Conservation (phyloP, 2,113 vertebrate genomes). For the Bos indicus region DNA sequence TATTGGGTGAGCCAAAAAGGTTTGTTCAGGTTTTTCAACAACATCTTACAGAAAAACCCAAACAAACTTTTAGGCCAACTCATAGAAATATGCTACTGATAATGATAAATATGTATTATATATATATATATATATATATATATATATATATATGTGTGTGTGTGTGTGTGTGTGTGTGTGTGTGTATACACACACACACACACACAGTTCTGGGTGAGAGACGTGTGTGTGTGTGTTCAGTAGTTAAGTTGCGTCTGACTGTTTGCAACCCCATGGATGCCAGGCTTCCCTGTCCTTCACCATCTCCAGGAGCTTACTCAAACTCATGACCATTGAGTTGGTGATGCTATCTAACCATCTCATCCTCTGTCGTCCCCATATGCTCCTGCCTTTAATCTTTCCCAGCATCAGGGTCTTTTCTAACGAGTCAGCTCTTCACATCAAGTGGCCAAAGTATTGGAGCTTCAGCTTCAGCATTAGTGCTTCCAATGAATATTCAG, state of each 20-base stretch:
- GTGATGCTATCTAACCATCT: background rate
- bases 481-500: background rate
- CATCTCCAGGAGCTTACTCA: background rate
- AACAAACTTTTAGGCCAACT: background rate
- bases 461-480: background rate
- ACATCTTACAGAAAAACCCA: background rate
- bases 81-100: background rate
- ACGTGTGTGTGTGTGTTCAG: background rate
- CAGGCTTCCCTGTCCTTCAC: background rate
- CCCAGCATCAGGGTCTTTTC: background rate
- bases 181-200: too few relatives aligned
- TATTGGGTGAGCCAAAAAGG: background rate
- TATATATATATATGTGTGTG: too few relatives aligned
- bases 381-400: background rate
- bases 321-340: background rate
- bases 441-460: too few relatives aligned
- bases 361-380: background rate
- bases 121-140: too few relatives aligned
- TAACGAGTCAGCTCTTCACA: background rate
- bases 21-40: background rate
- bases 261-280: background rate
- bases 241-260: too few relatives aligned
- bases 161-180: too few relatives aligned
- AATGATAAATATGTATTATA: background rate
- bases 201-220: background rate